Percentiles rank a stretch among this genome's conserved stretches.
These are phyloP conservation scores for Chinchilla lanigera DNA, from an alignment of 2,113 vertebrate genomes.

Conservation along the genomic window DNA sequence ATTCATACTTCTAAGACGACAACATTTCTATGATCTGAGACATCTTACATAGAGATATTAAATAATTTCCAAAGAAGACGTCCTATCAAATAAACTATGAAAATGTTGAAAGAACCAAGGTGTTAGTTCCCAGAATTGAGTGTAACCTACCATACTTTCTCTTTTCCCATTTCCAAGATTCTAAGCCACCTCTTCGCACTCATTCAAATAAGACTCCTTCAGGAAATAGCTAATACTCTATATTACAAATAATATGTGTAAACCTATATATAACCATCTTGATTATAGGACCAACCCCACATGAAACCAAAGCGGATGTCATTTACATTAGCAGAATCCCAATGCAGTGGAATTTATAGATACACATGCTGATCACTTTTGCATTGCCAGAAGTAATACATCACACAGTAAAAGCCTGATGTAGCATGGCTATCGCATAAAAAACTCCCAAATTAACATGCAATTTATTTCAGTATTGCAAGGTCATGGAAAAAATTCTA, in stretches of 20 bases:
- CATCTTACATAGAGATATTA: neutral
- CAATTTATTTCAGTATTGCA: slow-evolving; percentile 63
- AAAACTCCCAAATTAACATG: neutral
- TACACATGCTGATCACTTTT: neutral
- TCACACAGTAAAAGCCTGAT: slow-evolving; percentile 18
- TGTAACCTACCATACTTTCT: neutral
- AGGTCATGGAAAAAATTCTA: slow-evolving; percentile 55
- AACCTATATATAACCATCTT: neutral
- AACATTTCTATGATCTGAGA: neutral
- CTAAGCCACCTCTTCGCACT: neutral
- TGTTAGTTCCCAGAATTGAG: neutral
- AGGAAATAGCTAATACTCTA: slow-evolving; percentile 41
- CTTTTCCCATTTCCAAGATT: neutral
- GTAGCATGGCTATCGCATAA: neutral
- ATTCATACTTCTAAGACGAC: neutral
- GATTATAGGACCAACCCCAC: slow-evolving; percentile 3
- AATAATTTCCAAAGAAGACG: slow-evolving; percentile 22
- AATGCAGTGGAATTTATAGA: neutral
- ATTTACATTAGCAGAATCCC: neutral
- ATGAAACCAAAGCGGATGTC: slow-evolving; percentile 1
- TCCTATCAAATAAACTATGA: slow-evolving; percentile 11
- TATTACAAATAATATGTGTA: slow-evolving; percentile 18
- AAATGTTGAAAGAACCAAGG: neutral
- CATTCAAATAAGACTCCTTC: neutral
- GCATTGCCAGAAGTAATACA: neutral